Evolutionary conservation across 2,113 vertebrate species (phyloP).

Genomic region (Verasper variegatus): DNA sequence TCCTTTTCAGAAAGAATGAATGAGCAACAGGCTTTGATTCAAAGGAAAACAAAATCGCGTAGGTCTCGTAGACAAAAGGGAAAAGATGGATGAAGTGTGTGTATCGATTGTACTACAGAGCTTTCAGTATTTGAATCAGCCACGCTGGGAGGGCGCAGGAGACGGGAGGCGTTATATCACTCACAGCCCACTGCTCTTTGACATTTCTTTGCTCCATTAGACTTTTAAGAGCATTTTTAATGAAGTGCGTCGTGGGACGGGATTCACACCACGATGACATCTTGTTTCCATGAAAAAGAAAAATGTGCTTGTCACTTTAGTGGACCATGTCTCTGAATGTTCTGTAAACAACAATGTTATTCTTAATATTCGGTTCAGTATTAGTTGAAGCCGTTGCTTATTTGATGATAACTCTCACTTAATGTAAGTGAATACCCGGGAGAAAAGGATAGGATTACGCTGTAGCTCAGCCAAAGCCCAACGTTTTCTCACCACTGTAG

Average conservation of each 20-base stretch:
- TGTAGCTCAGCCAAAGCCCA: slow-evolving; percentile 44
- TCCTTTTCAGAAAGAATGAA: slow-evolving; percentile 21
- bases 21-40: slow-evolving; percentile 6
- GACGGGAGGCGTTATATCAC: slow-evolving; percentile 51
- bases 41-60: slow-evolving; percentile 1
- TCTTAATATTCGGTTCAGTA: slow-evolving; percentile 59
- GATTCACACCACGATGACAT: slow-evolving; percentile 10
- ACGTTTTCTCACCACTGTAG: slow-evolving; percentile 54
- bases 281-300: slow-evolving; percentile 31
- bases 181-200: slow-evolving; percentile 37
- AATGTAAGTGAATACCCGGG: slow-evolving; percentile 47
- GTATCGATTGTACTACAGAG: slow-evolving; percentile 60
- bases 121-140: slow-evolving; percentile 69
- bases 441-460: slow-evolving; percentile 40
- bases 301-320: slow-evolving; percentile 29
- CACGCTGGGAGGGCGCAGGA: slow-evolving; percentile 31
- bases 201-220: slow-evolving; percentile 34
- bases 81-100: slow-evolving; percentile 36
- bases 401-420: slow-evolving; percentile 58
- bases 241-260: neutral
- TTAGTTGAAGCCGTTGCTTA: slow-evolving; percentile 64
- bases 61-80: slow-evolving; percentile 35
- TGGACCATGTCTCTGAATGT: slow-evolving; percentile 39
- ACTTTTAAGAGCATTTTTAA: slow-evolving; percentile 28
- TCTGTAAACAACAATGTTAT: slow-evolving; percentile 53